Evolutionary conservation across 1,140 invertebrate genomes (phyloP).

Genomic region (Melanaphis sacchari): DNA sequence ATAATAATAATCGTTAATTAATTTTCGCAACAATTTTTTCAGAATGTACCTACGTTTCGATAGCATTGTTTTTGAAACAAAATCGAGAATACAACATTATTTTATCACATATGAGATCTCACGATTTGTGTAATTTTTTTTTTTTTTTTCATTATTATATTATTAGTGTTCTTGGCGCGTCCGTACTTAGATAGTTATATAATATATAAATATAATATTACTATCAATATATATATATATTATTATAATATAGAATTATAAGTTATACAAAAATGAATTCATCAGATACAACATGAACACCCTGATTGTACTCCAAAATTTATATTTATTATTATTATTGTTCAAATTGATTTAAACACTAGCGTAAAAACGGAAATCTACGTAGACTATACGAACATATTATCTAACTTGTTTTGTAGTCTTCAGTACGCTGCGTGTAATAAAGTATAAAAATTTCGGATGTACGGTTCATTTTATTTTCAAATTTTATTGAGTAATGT

Average conservation of each 20-base stretch:
- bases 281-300: slow-evolving; percentile 50
- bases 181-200: background rate
- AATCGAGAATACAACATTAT: slow-evolving; percentile 21
- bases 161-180: background rate
- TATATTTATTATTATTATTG: background rate
- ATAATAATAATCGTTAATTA: slow-evolving; percentile 4
- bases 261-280: slow-evolving; percentile 47
- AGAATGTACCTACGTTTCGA: background rate
- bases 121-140: slow-evolving; percentile 7
- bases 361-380: background rate
- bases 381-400: background rate
- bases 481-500: slow-evolving; percentile 2
- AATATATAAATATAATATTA: background rate
- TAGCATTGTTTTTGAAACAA: background rate
- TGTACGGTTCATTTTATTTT: background rate
- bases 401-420: background rate
- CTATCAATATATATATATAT: background rate
- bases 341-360: slow-evolving; percentile 19
- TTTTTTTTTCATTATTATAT: background rate
- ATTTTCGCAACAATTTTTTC: slow-evolving; percentile 1
- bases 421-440: background rate
- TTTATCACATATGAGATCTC: slow-evolving; percentile 52
- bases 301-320: slow-evolving; percentile 49
- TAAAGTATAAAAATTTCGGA: background rate
- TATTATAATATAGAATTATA: slow-evolving; percentile 27